Conservation (phyloP, 2,888 invertebrate species). For the Coleophora flavipennella region DNA sequence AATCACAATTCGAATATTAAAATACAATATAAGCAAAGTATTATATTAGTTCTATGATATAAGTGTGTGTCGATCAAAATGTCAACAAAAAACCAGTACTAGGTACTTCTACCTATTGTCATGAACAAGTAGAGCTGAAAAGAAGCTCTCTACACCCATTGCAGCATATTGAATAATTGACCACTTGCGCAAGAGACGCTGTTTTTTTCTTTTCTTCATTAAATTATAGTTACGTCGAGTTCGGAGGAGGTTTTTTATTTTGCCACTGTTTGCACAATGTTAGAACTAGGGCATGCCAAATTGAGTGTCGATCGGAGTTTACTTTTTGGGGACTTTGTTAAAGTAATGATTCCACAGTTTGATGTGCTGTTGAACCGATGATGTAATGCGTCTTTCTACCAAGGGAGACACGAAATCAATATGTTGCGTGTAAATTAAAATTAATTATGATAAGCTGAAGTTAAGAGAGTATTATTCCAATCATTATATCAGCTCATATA, state of each 20-base stretch:
- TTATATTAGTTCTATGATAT: too few relatives aligned
- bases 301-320: not conserved
- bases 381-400: not conserved
- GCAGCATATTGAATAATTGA: constrained; percentile 1
- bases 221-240: not conserved
- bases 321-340: too few relatives aligned
- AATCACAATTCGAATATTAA: too few relatives aligned
- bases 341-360: not conserved
- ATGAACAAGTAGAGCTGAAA: not conserved
- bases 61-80: too few relatives aligned
- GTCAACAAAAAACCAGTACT: too few relatives aligned
- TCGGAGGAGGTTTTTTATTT: constrained; percentile 1
- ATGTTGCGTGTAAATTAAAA: too few relatives aligned
- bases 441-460: too few relatives aligned
- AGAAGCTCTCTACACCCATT: not conserved
- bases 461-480: too few relatives aligned
- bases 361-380: not conserved
- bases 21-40: too few relatives aligned
- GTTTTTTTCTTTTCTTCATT: not conserved
- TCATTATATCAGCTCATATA: too few relatives aligned
- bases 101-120: too few relatives aligned
- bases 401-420: not conserved
- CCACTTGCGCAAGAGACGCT: constrained; percentile 6
- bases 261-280: constrained; percentile 1
- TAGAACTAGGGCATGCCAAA: constrained; percentile 6